Base-by-base conservation (phyloP, 2,113 vertebrate species). In the Thermophis baileyi region DNA sequence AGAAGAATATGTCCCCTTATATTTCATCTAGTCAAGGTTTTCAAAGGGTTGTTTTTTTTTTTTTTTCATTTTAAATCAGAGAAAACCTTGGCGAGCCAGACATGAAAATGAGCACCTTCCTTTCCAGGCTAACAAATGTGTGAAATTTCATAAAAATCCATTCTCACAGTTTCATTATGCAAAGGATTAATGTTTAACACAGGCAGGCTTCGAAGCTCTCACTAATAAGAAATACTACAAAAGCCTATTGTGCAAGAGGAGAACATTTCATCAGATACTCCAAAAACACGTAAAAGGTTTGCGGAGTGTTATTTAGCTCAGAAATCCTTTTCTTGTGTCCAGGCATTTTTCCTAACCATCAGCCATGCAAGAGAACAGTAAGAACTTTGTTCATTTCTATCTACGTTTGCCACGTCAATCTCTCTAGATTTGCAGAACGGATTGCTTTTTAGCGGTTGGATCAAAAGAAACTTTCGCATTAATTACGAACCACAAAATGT, bases 161-260 rank as follows among this genome's bases (percentile, higher is more conserved):
- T 87, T 96, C 95, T 96, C 94, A 94, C 89, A 92, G 89, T 96
- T 97, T 97, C 95, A 96, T 97, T 95, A 96, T 94, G 85, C 50
- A 89, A 92, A 92, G 95, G 90, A 96, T 97, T 97, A 97, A 96
- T 96, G 94, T 96, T 97, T 96, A 96, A 96, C 96, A 93, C 93
- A 92, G 94, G 51, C 95, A 95, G 90, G 90, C 94, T 93, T 49
- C 91, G n/a, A 94, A 54, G 94, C 81, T 94, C 88, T 95, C 96
- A 93, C 94, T 97, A 97, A 96, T 94, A 95, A 94, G 94, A 95
- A 96, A 96, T 96, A 93, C 81, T 93, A 95, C 93, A 96, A 96
- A 96, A 96, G 93, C 87, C 88, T 97, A 93, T 95, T 96, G 81
- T 95, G 94, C 74, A 93, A 85, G 92, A 93, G 91, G 94, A 94